Conservation (phyloP, 2,797 vertebrate species). For the Gambusia yucatana region DNA sequence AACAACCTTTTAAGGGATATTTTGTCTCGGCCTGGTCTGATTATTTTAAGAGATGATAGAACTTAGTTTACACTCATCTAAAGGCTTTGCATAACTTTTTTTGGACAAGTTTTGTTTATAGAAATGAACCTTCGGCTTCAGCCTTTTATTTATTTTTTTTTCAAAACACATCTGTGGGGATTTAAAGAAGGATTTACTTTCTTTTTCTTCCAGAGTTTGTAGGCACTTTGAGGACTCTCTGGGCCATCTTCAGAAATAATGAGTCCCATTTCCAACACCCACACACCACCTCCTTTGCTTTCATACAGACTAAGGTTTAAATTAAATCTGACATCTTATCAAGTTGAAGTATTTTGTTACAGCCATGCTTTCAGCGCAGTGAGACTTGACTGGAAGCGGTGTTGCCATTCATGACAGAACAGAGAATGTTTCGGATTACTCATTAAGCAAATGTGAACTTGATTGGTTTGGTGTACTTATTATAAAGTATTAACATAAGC, state of each 20-base stretch:
- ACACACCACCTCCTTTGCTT: constrained; percentile 32
- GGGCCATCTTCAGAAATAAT: constrained; percentile 30
- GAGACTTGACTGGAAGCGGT: too few species aligned
- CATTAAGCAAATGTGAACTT: neutral
- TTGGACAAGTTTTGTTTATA: constrained; percentile 11
- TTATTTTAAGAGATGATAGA: neutral
- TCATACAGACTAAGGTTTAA: constrained; percentile 11
- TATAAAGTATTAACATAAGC: neutral
- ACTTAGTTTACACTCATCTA: neutral
- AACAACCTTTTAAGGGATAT: neutral
- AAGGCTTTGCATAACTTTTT: neutral
- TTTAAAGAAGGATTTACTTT: constrained; percentile 2
- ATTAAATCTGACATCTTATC: constrained; percentile 7
- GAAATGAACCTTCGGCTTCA: neutral
- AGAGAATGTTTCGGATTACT: neutral
- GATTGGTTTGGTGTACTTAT: neutral
- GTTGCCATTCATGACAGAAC: neutral
- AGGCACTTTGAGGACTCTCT: constrained; percentile 11
- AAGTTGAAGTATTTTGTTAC: neutral
- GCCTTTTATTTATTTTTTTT: neutral
- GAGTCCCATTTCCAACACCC: constrained; percentile 20
- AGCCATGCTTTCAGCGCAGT: neutral
- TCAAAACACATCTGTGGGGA: constrained; percentile 3
- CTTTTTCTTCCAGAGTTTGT: constrained; percentile 10
- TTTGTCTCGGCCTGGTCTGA: neutral